Base-by-base conservation (phyloP, 2,797 vertebrate genomes). In the Muscicapa striata region DNA sequence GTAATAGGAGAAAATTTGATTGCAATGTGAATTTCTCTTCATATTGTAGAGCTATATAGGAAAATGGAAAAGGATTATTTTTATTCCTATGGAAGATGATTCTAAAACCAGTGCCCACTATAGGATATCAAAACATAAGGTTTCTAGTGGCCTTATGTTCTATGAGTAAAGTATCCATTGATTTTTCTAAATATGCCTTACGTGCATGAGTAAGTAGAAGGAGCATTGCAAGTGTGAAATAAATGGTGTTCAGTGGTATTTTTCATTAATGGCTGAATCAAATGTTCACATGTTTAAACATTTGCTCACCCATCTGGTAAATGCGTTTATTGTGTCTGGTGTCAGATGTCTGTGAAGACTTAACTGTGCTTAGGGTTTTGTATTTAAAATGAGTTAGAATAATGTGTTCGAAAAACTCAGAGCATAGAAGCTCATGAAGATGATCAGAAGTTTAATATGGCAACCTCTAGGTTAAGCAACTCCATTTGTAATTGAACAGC, bases 241-340 rank as follows among this genome's bases (percentile, higher is more conserved):
- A 87, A 94, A 94, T 84, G 90, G 54, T 23, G 30, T 82, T 96
- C 61, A 46, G 75, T 92, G 89, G 59, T 70, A 69, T 83, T 93
- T 92, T 89, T 95, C 59, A 85, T 95, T 89, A 88, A 89, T 73
- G 54, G 30, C 59, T 83, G 66, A 86, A 92, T 67, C 76, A 93
- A 94, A 84, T 84, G 84, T 96, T 96, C 81, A 34, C 55, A 22
- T 77, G 80, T 76, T 94, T 87, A 89, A 94, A 74, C 91, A 90
- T 95, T 96, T 93, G 88, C 92, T 95, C 80, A 93, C 45, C 93
- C 93, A 91, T 91, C 94, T 97, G 95, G 75, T 94, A 92, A 79
- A 77, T 85, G 72, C 15, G 5, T 45, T 83, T 92, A 77, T 70
- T 90, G 52, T 92, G 45, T 91, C 55, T 85, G 49, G 41, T 86